These are phyloP conservation scores for Salminus brasiliensis DNA, from an alignment of 2,113 vertebrate genomes.

Conservation along the genomic window DNA sequence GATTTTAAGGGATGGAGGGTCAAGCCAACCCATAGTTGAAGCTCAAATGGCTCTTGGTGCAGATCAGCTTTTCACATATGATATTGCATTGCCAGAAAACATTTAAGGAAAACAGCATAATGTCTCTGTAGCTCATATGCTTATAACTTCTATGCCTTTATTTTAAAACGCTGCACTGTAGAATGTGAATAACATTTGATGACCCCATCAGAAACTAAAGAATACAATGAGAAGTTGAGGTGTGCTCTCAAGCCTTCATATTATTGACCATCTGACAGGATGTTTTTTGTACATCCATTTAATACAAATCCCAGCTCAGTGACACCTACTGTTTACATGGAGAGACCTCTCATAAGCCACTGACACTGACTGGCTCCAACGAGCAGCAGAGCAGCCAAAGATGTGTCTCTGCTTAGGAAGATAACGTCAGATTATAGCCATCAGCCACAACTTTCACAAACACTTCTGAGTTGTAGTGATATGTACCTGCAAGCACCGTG, in stretches of 20 bases:
- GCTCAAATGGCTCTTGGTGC: too few species aligned
- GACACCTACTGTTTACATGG: conserved; percentile 19
- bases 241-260: conserved; percentile 6
- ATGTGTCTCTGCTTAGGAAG: neutral
- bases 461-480: neutral
- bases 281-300: neutral
- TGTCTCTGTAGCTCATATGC: too few species aligned
- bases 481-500: neutral
- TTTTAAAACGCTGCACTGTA: neutral
- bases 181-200: neutral
- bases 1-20: too few species aligned
- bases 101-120: too few species aligned
- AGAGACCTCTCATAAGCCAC: conserved; percentile 15
- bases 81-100: too few species aligned
- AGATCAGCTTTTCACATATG: too few species aligned
- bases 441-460: neutral
- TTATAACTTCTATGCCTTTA: too few species aligned
- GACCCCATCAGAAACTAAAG: neutral
- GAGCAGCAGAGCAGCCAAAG: conserved; percentile 1
- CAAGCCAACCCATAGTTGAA: too few species aligned
- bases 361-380: neutral
- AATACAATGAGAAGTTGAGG: neutral
- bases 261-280: conserved; percentile 21
- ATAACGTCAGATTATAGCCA: conserved; percentile 11
- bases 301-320: neutral